Evolutionary conservation across 92 coral and sea anemone genomes (phyloP), one percentile per base, ranked within the genome.

Genomic region (Diadumene lineata): DNA sequence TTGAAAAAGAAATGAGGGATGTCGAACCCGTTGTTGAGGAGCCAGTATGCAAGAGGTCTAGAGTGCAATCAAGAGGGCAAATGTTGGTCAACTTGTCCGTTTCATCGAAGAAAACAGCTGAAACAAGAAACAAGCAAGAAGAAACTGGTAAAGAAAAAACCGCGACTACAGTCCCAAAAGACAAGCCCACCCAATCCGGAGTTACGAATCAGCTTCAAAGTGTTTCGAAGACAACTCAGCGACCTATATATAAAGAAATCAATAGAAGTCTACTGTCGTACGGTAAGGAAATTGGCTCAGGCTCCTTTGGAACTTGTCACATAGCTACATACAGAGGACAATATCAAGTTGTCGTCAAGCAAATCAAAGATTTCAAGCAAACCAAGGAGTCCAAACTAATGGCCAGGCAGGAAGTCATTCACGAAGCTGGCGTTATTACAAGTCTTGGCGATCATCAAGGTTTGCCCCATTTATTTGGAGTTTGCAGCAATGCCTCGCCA

Each of bases 391-490:
- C 58, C 1, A 17, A 60, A 1, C 57, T 58, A 19, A 57, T 28
- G 9, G 22, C 65, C 0, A 73, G 50, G 26, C 67, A 38, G 9
- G 58, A 60, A 34, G 69, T 60, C 0, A 11, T 73, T n/a, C 69
- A 60, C 56, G 79, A 73, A 18, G 79, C 79, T 16, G 23, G 28
- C 0, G 58, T 73, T 3, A 31, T 73, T 1, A 21, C 67, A 19
- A 1, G 8, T 11, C 69, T 73, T 7, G 79, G 79, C 9, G 79
- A 73, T 25, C 79, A 73, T 27, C 2, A 43, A n/a, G 79, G 79
- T 15, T 57, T 73, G 11, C 79, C 79, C 0, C 69, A 53, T 34
- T 43, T 73, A 24, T 73, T 57, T 18, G 79, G 79, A 32, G 57
- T 73, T 1, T 13, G 28, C 6, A 57, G 19, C 19, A 34, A 33